Evolutionary conservation across 2,797 vertebrate genomes (phyloP), one percentile per base, ranked within the genome.

Genomic region (Sebastes hopkinsi): DNA sequence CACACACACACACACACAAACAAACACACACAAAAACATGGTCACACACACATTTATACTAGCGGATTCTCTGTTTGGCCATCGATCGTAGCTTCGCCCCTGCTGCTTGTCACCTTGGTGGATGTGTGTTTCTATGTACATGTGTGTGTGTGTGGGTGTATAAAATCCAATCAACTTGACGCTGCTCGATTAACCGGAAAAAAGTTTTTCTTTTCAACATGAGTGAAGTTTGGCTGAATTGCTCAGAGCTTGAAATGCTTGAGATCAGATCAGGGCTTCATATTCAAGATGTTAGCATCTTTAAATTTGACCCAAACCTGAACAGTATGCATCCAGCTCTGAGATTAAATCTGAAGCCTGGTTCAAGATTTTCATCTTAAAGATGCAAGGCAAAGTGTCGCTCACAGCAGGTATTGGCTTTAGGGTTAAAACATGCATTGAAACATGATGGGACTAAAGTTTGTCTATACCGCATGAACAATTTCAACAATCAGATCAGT

Each of bases 91-190:
- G 86, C 88, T 91, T 92, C 90, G 89, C 88, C 82, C 22, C 25
- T 79, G 82, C 80, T 80, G 66, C 92, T 93, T 91, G 84, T 97
- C 94, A 95, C 94, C 95, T 96, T 95, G 90, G 81, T 88, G 88
- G 25, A 8, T 86, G 77, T 84, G 50, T 80, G 70, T 73, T 20
- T 68, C n/a, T 4, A 34, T 64, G 10, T 66, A 50, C 22, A 16
- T 38, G 68, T 38, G 56, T 86, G 68, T 77, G 23, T 25, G 68
- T 27, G 55, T 79, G 69, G 65, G 56, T 32, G 60, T 69, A 6
- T 20, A 67, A 72, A 72, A 77, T 75, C 87, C 82, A 72, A 75
- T 79, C 70, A 86, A 94, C 89, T 92, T 92, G 90, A 93, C 82
- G 34, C 69, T 55, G 90, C 77, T 82, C 85, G 77, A 92, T 94